phyloP scores from a whole-genome alignment of 1,140 invertebrate genomes.

The Yoshiicerus persimilis region DNA sequence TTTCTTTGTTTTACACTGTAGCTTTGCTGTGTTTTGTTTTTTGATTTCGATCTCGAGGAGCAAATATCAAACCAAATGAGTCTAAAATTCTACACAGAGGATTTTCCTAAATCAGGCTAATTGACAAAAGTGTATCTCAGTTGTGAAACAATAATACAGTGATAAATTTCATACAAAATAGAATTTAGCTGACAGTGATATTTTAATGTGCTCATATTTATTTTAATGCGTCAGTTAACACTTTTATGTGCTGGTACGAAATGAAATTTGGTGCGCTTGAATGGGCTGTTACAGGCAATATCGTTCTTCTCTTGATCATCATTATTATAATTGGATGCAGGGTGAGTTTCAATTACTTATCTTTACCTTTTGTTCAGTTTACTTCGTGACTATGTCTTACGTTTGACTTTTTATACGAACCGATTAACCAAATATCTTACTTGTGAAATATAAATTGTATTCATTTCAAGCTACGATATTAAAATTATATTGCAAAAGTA shows the following conservation, averaged over 20 bases:
- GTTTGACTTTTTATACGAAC: too few relatives aligned
- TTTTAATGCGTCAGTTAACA: not conserved
- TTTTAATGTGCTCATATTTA: not conserved
- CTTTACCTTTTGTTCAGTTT: not conserved
- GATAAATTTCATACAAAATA: too few relatives aligned
- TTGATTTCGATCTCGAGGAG: not conserved
- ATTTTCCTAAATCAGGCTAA: too few relatives aligned
- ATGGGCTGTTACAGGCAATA: constrained; percentile 32
- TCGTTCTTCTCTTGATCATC: constrained; percentile 24
- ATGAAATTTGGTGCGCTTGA: constrained; percentile 33
- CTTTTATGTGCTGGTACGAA: constrained; percentile 11
- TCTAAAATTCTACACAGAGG: not conserved
- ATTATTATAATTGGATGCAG: constrained; percentile 6
- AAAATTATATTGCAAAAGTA: too few relatives aligned
- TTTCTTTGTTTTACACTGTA: not conserved
- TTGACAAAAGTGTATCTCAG: too few relatives aligned
- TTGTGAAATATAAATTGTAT: too few relatives aligned
- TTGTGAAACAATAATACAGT: too few relatives aligned
- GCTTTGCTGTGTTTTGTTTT: not conserved
- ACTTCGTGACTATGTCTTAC: not conserved
- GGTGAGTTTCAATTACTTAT: not conserved
- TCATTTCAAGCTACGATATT: too few relatives aligned
- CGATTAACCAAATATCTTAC: too few relatives aligned
- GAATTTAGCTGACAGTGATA: not conserved
- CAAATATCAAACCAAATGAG: not conserved